Base-by-base conservation (phyloP, 1,140 invertebrate genomes). In the Bradysia coprophila region DNA sequence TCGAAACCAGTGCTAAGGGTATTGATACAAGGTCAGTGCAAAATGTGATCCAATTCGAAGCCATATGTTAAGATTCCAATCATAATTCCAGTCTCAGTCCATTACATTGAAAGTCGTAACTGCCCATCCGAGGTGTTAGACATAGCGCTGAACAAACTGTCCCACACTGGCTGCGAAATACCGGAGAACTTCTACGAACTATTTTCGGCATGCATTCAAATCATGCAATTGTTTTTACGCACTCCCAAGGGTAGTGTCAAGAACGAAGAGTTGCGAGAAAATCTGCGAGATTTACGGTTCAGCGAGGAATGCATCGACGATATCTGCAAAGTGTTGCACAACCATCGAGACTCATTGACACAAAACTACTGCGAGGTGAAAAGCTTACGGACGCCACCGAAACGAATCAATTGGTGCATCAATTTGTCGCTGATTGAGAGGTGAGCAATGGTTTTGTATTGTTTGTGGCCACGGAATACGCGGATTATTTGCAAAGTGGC, bases 111-210 rank as follows among this genome's bases (percentile, higher is more conserved):
- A 42, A 54, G 50, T 33, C 49, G 51, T 13, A 57, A 56, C 31
- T 59, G 57, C 18, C 55, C 57, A 5, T 48, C 55, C 0, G 55
- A 59, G 32, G 52, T 58, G 1, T 43, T 60, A 21, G 54, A 56
- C 10, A 48, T 60, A 13, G 57, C 57, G 13, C 46, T 59, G n/a
- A 60, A 53, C 32, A 60, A 60, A 50, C 41, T 60, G 15, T 53
- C 50, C 21, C 56, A 59, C 48, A 45, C 52, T 6, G 57, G 57
- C 0, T 51, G 54, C 9, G 48, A 54, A 40, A 51, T 59, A 18
- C 57, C 57, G 0, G 48, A 54, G n/a, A 52, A 59, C 22, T 60
- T 60, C 44, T 59, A 55, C 32, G 57, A 60, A 43, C 42, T 60
- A 1, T 60, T 58, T 31, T 55, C 57, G 4, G 57, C 55, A 36